Evolutionary conservation across 2,888 invertebrate genomes (phyloP).

Genomic region (Hypsopygia costalis): DNA sequence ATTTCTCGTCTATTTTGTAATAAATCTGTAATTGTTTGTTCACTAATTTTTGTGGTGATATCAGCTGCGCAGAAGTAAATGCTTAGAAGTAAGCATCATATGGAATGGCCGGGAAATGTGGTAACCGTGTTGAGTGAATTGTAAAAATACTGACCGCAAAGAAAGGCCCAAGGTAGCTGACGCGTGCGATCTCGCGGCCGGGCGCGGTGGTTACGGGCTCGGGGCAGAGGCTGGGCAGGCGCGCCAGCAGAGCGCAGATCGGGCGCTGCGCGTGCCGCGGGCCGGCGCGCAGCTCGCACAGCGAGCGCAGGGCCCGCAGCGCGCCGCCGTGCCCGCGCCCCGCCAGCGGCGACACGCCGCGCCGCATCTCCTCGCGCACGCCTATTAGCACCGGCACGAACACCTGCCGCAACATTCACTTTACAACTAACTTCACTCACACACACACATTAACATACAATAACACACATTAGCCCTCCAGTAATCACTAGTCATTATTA

Average conservation of each 20-base stretch:
- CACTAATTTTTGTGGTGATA: too few species aligned
- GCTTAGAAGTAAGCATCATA: too few species aligned
- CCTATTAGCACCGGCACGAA: conserved; percentile 65
- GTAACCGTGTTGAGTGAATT: too few species aligned
- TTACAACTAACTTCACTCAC: too few species aligned
- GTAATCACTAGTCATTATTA: too few species aligned
- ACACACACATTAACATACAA: too few species aligned
- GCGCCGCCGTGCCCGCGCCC: conserved; percentile 85
- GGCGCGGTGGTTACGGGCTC: conserved; percentile 86
- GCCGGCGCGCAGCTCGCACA: conserved; percentile 89
- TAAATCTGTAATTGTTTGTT: too few species aligned
- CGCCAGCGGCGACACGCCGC: conserved; percentile 85
- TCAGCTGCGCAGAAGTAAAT: too few species aligned
- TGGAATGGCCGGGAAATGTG: too few species aligned
- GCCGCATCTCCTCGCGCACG: conserved; percentile 81
- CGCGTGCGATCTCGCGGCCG: conserved; percentile 92
- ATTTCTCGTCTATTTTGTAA: too few species aligned
- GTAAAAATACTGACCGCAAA: conserved; percentile 83
- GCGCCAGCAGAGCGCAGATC: conserved; percentile 73
- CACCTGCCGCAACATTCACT: conserved; percentile 44
- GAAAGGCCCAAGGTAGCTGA: conserved; percentile 95
- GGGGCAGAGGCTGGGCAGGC: conserved; percentile 83
- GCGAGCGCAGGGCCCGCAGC: conserved; percentile 86
- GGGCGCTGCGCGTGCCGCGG: conserved; percentile 85
- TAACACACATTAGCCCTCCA: too few species aligned